phyloP scores from a whole-genome alignment of 2,797 vertebrate genomes.

The Coreius guichenoti region DNA sequence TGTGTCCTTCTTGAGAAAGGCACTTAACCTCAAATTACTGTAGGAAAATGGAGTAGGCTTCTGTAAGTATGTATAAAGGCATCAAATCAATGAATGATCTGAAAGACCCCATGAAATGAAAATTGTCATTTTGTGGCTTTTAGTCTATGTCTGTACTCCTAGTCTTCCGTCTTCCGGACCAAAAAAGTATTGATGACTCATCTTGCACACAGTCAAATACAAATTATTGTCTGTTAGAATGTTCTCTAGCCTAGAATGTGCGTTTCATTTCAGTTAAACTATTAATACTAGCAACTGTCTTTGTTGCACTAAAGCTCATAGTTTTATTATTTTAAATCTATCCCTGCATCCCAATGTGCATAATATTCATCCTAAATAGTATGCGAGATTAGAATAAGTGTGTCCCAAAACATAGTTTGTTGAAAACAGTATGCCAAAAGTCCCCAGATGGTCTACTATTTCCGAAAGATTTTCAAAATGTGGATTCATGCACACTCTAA shows the following conservation, averaged over 20 bases:
- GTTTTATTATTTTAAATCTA: background rate
- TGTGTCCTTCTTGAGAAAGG: background rate
- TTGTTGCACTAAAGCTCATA: background rate
- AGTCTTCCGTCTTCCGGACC: background rate
- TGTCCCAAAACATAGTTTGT: too few relatives aligned
- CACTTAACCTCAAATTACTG: constrained; percentile 16
- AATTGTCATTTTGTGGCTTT: background rate
- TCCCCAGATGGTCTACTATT: background rate
- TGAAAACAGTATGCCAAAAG: background rate
- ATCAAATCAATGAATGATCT: background rate
- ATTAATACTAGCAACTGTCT: background rate
- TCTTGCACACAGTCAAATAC: background rate
- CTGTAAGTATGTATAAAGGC: background rate
- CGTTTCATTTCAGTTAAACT: background rate
- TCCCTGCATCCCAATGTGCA: background rate
- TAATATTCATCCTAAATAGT: background rate
- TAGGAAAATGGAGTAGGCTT: constrained; percentile 1
- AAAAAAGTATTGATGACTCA: background rate
- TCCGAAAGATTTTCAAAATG: background rate
- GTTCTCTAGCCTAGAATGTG: background rate
- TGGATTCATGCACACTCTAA: background rate
- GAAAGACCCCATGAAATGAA: background rate
- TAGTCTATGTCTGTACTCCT: background rate
- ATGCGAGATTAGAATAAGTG: too few relatives aligned
- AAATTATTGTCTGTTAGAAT: background rate